Percentiles rank a stretch among this genome's conserved stretches.
These are phyloP conservation scores for Porites cylindrica DNA, from an alignment of 92 coral and sea anemone species.

Conservation along the genomic window DNA sequence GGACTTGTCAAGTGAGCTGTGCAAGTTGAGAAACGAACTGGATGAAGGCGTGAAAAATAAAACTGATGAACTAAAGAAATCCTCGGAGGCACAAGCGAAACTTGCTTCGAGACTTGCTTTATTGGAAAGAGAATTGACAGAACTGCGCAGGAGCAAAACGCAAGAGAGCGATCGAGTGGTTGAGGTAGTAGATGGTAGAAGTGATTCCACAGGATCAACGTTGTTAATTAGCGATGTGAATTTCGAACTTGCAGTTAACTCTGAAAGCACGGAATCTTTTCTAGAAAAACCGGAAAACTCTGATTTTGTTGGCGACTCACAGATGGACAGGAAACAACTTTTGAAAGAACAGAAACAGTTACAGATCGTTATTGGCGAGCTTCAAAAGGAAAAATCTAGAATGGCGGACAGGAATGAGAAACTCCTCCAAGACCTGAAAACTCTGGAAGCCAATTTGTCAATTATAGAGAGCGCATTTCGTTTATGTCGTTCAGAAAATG, in stretches of 20 bases:
- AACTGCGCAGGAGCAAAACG: slow-evolving; percentile 42
- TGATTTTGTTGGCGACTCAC: slow-evolving; percentile 54
- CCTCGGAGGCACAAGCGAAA: slow-evolving; percentile 45
- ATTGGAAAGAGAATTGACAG: slow-evolving; percentile 56
- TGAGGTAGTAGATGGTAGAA: slow-evolving; percentile 44
- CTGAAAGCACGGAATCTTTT: slow-evolving; percentile 10
- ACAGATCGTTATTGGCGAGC: slow-evolving; percentile 61
- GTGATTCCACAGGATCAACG: slow-evolving; percentile 47
- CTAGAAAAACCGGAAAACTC: slow-evolving; percentile 42
- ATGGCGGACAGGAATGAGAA: slow-evolving; percentile 81
- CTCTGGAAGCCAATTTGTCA: slow-evolving; percentile 75
- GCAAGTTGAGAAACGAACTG: slow-evolving; percentile 75
- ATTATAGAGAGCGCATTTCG: slow-evolving; percentile 74
- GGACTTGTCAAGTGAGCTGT: slow-evolving; percentile 85
- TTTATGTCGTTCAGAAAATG: slow-evolving; percentile 83
- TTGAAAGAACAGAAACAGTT: slow-evolving; percentile 65
- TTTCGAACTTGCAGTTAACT: not conserved
- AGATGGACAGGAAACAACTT: slow-evolving; percentile 46
- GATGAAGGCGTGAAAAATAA: slow-evolving; percentile 58
- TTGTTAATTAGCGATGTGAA: slow-evolving; percentile 41
- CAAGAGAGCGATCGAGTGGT: slow-evolving; percentile 33
- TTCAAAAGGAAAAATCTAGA: slow-evolving; percentile 61
- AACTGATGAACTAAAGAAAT: slow-evolving; percentile 43
- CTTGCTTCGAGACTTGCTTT: slow-evolving; percentile 8
- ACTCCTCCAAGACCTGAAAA: slow-evolving; percentile 74